phyloP scores from a whole-genome alignment of 2,113 vertebrate genomes.

The Xyliphius kryptos region DNA sequence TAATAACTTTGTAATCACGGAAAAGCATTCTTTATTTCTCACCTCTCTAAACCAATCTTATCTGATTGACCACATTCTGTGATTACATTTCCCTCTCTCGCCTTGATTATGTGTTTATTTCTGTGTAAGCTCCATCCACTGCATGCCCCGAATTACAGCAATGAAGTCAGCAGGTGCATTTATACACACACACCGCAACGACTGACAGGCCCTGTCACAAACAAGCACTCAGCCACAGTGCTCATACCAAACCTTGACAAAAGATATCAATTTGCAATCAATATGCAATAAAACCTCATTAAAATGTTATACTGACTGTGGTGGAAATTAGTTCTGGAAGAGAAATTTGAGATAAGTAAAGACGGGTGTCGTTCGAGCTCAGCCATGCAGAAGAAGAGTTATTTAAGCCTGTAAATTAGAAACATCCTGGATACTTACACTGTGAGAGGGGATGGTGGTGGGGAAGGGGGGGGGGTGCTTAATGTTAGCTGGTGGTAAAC shows the following conservation, averaged over 20 bases:
- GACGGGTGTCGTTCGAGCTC: conserved; percentile 52
- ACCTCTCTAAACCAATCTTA: conserved; percentile 15
- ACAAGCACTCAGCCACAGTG: conserved; percentile 38
- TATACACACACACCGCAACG: neutral
- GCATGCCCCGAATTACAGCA: conserved; percentile 45
- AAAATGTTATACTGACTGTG: conserved; percentile 56
- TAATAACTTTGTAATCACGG: conserved; percentile 14
- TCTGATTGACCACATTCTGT: conserved; percentile 33
- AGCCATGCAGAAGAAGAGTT: conserved; percentile 61
- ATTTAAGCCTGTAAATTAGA: conserved; percentile 62
- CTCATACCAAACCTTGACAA: conserved; percentile 46
- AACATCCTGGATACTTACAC: conserved; percentile 27
- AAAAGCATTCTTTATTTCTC: conserved; percentile 10
- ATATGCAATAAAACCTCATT: conserved; percentile 69
- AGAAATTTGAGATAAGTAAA: conserved; percentile 60
- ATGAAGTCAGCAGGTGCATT: conserved; percentile 20
- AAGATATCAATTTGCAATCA: conserved; percentile 62
- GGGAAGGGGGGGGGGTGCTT: conserved; percentile 24
- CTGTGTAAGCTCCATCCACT: conserved; percentile 44
- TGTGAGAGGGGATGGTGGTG: neutral
- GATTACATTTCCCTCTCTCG: conserved; percentile 50
- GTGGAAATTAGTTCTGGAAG: conserved; percentile 61
- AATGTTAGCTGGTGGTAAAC: conserved; percentile 18
- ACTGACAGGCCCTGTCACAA: conserved; percentile 6
- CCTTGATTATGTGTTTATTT: conserved; percentile 51